A percentile compares a stretch with the other conserved stretches of the same genome.
Evolutionary conservation across 2,797 vertebrate species (phyloP).

Genomic region (Leuciscus waleckii): DNA sequence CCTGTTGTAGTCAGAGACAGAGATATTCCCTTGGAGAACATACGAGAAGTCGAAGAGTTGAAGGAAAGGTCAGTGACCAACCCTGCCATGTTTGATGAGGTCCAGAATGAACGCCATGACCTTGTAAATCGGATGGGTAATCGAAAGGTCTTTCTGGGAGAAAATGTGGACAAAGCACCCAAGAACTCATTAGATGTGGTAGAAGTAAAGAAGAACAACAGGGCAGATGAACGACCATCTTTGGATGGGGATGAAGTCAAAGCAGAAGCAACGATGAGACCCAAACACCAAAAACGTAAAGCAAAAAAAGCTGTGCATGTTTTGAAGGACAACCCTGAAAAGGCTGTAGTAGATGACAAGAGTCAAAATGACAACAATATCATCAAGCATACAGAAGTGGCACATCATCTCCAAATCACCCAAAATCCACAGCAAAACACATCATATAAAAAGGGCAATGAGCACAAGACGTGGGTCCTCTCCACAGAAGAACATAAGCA

Average conservation of each 20-base stretch:
- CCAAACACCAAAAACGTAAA: not conserved
- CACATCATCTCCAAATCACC: not conserved
- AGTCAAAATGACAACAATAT: not conserved
- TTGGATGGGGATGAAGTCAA: not conserved
- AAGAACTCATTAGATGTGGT: not conserved
- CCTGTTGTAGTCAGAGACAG: not conserved
- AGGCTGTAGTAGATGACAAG: not conserved
- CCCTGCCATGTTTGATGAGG: not conserved
- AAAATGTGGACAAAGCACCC: not conserved
- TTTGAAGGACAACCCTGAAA: not conserved
- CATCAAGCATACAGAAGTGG: not conserved
- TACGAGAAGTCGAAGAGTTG: not conserved
- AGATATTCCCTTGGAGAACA: not conserved
- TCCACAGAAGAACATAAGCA: not conserved
- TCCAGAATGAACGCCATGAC: not conserved
- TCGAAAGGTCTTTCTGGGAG: not conserved
- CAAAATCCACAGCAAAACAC: not conserved
- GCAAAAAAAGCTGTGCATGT: not conserved
- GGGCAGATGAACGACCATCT: not conserved
- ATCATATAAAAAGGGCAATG: not conserved
- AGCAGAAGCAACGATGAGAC: not conserved
- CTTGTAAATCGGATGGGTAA: not conserved
- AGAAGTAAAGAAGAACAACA: not conserved
- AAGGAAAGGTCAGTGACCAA: not conserved
- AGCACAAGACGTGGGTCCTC: not conserved